Evolutionary conservation across 2,797 vertebrate genomes (phyloP).

Genomic region (Eidolon dupreanum): DNA sequence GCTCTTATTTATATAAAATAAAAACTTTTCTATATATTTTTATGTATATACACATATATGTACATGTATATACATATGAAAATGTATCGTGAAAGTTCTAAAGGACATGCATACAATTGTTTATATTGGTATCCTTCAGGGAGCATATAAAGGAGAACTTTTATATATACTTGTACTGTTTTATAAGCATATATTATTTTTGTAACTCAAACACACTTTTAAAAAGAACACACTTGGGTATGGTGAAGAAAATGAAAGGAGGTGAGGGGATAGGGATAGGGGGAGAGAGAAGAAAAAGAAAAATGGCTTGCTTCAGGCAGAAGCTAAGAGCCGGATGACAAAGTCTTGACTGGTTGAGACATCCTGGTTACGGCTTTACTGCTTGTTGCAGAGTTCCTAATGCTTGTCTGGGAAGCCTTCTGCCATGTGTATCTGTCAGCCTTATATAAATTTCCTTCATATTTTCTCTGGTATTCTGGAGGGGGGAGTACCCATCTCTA

Average conservation of each 20-base stretch:
- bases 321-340: background rate
- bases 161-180: background rate
- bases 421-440: background rate
- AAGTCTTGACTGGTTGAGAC: background rate
- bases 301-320: background rate
- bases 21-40: background rate
- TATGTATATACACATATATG: background rate
- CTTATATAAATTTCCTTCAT: background rate
- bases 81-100: background rate
- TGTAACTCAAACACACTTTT: constrained; percentile 43
- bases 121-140: background rate
- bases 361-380: background rate
- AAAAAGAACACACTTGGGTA: background rate
- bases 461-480: background rate
- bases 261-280: no score
- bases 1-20: background rate
- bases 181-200: constrained; percentile 51
- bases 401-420: background rate
- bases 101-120: background rate
- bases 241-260: background rate
- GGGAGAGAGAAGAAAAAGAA: background rate
- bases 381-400: background rate
- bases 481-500: background rate
- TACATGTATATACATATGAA: background rate
- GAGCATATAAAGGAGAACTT: constrained; percentile 6